Evolutionary conservation across 2,113 vertebrate genomes (phyloP).

Genomic region (Mystacornis crossleyi): DNA sequence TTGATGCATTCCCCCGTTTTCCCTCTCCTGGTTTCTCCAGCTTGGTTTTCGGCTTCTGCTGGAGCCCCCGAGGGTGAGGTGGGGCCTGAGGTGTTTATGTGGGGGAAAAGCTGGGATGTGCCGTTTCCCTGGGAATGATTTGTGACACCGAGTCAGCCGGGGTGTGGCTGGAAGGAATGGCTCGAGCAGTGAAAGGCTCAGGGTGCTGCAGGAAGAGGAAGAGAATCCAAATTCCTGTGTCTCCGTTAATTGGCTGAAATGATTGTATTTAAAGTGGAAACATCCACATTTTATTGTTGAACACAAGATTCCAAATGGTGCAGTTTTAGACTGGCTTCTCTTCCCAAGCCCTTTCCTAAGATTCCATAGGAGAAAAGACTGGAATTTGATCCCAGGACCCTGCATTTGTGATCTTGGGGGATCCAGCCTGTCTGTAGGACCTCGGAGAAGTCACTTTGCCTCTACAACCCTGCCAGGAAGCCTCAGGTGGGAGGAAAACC

Average conservation of each 20-base stretch:
- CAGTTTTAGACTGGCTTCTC: background rate
- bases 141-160: background rate
- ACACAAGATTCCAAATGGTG: background rate
- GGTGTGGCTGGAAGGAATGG: background rate
- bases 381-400: background rate
- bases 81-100: accelerated
- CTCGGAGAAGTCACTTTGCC: background rate
- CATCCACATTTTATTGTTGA: background rate
- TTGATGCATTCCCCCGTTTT: background rate
- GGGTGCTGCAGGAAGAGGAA: background rate
- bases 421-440: accelerated
- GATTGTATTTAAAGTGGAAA: background rate
- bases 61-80: background rate
- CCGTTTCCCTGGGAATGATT: background rate
- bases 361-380: background rate
- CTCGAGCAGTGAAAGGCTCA: background rate
- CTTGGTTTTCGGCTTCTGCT: background rate
- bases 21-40: background rate
- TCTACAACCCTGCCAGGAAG: background rate
- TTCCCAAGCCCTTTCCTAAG: background rate
- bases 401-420: background rate
- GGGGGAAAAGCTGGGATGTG: background rate
- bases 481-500: background rate
- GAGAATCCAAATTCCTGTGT: background rate
- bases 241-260: background rate